Base-by-base conservation (phyloP, 2,888 invertebrate genomes). In the Celastrina argiolus region DNA sequence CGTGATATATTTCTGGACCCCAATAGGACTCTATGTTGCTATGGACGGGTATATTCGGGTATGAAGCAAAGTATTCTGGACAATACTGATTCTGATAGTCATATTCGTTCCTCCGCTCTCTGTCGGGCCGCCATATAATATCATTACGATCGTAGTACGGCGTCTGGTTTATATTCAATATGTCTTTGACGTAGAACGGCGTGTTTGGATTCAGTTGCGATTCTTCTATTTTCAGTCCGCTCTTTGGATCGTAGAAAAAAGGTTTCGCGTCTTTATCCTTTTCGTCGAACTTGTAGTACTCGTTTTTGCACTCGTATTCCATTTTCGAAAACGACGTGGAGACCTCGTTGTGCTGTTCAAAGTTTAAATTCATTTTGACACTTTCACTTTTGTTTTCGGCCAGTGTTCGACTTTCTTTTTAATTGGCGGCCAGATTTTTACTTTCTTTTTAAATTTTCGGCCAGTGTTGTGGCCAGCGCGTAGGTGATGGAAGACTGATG, bases 111-210 rank as follows among this genome's bases (percentile, higher is more conserved):
- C 82, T 75, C 69, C 82, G 73, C 0, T 83, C 83, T 66, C 83
- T 78, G 0, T 87, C 87, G 65, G 74, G 79, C 70, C 84, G 88
- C 88, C 88, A 88, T 7, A 74, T 36, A 16, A 74, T 36, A 16
- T 88, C 88, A 64, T 73, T 82, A 69, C 85, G 76, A 66, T 89
- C 89, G 72, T 83, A 88, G 67, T 75, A 82, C 56, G 81, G 78
- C 2, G 82, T 74, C 68, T 86, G 88, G 69, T 83, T 84, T 63
- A 83, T 84, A 66, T 83, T 90, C 12, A 91, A 70, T 16, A 91
- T 91, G 67, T 91, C 89, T 71, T 88, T 91, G 0, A 91, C 90
- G 0, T 79, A 84, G 70, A 91, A 91, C n/a, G 90, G 89, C 5
- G 90, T 90, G 26, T 74, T 79, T 26, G 82, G 72, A 22, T 76